phyloP scores from a whole-genome alignment of 2,888 invertebrate genomes.

The Cheilosia impressa region DNA sequence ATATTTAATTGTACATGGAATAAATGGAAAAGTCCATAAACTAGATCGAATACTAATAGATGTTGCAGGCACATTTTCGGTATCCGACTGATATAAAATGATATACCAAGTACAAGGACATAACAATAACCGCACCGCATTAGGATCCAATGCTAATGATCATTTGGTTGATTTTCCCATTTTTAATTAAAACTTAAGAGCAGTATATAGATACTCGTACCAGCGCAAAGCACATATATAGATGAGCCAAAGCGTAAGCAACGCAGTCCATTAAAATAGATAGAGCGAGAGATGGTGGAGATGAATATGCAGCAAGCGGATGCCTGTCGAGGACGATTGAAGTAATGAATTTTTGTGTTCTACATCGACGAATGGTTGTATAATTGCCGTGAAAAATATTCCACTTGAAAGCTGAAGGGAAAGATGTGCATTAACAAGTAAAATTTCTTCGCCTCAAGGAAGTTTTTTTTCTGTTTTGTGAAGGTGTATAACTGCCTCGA shows the following conservation, averaged over 20 bases:
- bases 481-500: conserved; percentile 3
- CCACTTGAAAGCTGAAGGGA: conserved; percentile 64
- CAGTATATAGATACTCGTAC: conserved; percentile 26
- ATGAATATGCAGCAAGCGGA: conserved; percentile 21
- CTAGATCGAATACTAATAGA: conserved; percentile 8
- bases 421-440: conserved; percentile 48
- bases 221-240: conserved; percentile 48
- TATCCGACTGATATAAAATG: conserved; percentile 14
- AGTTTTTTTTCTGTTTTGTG: conserved; percentile 10
- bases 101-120: conserved; percentile 52
- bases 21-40: background rate
- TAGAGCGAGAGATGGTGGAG: conserved; percentile 9
- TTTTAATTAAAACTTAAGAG: conserved; percentile 71
- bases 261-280: conserved; percentile 40
- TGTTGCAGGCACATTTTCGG: background rate
- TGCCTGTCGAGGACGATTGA: conserved; percentile 60
- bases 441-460: conserved; percentile 17
- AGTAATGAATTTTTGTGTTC: conserved; percentile 65
- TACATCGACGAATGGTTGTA: conserved; percentile 66
- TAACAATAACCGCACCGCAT: conserved; percentile 16
- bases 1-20: background rate
- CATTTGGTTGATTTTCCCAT: conserved; percentile 60
- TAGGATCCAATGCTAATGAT: conserved; percentile 44
- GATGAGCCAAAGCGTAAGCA: conserved; percentile 54
- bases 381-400: conserved; percentile 69